Base-by-base conservation (phyloP, 2,113 vertebrate species). In the Xenopus laevis region DNA sequence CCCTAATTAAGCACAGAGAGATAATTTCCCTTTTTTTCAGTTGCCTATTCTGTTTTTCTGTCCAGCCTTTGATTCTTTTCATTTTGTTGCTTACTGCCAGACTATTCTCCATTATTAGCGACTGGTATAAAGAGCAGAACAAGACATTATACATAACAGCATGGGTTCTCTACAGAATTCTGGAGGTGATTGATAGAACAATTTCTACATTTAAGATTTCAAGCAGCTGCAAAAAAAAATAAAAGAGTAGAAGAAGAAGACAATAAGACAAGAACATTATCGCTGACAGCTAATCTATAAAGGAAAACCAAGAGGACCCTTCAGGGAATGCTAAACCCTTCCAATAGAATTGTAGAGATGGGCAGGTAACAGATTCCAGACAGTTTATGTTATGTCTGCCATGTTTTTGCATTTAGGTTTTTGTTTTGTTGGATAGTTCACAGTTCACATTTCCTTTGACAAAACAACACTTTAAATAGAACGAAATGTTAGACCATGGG, bases 281-380 rank as follows among this genome's bases (percentile, higher is more conserved):
- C 73, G 68, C 73, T 69, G 68, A 69, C 73, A 69, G 73, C 65
- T 76, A 76, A 76, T 69, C 46, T 63, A 69, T 53, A 50, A 45
- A 63, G 58, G 53, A 61, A 60, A 60, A 76, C 68, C 44, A 21
- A 50, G 23, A 58, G 17, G 45, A 59, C 65, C 47, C 73, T 55
- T 62, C 57, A 62, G 66, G 58, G 57, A 76, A 53, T 63, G 53
- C 18, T 44, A 44, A 52, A 76, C 45, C 65, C 65, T 45, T 44
- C 58, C 30, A 47, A 67, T 13, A 44, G 45, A 61, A 60, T 53
- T 44, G 59, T 55, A 47, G 7, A 76, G 65, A 69, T 45, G 46
- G 61, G 65, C 68, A 62, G 68, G 68, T 76, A 76, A 46, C 44
- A 68, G 73, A 76, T 69, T 69, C 46, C 27, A 69, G 62, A 58